These are phyloP conservation scores for Gryllus bimaculatus DNA, from an alignment of 1,140 invertebrate genomes.

Conservation along the genomic window DNA sequence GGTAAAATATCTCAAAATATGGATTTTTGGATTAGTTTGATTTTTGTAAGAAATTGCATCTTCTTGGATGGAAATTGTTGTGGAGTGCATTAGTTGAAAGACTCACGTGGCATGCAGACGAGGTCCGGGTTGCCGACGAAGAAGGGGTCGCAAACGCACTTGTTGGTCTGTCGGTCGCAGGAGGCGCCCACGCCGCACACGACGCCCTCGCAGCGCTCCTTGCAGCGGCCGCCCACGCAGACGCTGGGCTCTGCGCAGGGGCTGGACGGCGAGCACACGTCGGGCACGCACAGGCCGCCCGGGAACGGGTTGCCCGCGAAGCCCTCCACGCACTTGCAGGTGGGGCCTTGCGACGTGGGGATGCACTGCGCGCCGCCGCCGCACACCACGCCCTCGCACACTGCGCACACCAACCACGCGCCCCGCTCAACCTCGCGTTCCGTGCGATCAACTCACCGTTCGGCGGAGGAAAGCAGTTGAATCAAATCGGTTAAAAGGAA, in stretches of 20 bases:
- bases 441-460: too few relatives aligned
- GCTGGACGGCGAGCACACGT: slow-evolving; percentile 63
- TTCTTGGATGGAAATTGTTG: too few relatives aligned
- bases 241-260: slow-evolving; percentile 69
- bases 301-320: slow-evolving; percentile 84
- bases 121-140: slow-evolving; percentile 82
- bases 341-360: slow-evolving; percentile 71
- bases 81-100: neutral
- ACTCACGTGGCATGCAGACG: slow-evolving; percentile 84
- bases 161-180: slow-evolving; percentile 68
- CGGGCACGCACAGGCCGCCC: slow-evolving; percentile 68
- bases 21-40: too few relatives aligned
- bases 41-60: too few relatives aligned
- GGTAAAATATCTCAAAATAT: too few relatives aligned
- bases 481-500: neutral
- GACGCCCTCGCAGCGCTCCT: slow-evolving; percentile 71
- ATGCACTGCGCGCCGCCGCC: slow-evolving; percentile 77
- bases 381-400: slow-evolving; percentile 71
- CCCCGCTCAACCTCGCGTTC: neutral
- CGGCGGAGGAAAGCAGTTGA: too few relatives aligned
- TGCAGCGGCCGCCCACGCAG: slow-evolving; percentile 75
- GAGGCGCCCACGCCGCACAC: slow-evolving; percentile 73
- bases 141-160: slow-evolving; percentile 76
- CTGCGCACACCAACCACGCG: slow-evolving; percentile 36
- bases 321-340: slow-evolving; percentile 77